These are phyloP conservation scores for Anorthoa munda DNA, from an alignment of 2,888 invertebrate genomes.

Conservation along the genomic window DNA sequence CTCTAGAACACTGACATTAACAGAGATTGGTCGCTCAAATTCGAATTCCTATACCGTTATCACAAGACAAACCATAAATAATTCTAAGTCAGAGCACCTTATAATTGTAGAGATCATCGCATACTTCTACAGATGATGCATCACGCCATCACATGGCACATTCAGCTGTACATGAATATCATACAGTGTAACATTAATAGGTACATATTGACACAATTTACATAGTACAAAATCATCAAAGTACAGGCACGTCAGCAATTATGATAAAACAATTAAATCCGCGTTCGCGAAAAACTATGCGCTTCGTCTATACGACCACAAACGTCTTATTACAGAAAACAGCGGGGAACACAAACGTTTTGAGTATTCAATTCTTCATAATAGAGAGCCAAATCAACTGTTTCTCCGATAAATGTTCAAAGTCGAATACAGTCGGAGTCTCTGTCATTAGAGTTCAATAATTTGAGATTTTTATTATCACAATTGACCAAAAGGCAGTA, in stretches of 20 bases:
- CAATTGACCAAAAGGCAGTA: constrained; percentile 77
- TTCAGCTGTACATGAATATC: constrained; percentile 86
- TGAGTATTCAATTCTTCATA: constrained; percentile 82
- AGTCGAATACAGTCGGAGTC: constrained; percentile 71
- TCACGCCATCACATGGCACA: constrained; percentile 88
- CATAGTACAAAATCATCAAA: constrained; percentile 80
- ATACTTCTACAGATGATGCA: constrained; percentile 81
- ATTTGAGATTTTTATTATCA: constrained; percentile 77
- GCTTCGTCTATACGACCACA: constrained; percentile 53
- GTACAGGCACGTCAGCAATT: constrained; percentile 82
- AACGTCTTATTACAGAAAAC: constrained; percentile 50
- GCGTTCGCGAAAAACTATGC: constrained; percentile 64
- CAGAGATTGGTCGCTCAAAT: constrained; percentile 87
- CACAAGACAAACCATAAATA: constrained; percentile 88
- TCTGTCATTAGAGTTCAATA: constrained; percentile 73
- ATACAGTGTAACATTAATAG: constrained; percentile 84
- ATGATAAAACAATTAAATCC: constrained; percentile 68
- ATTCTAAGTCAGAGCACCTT: constrained; percentile 91
- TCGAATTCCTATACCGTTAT: constrained; percentile 85
- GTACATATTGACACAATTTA: constrained; percentile 88
- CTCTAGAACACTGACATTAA: constrained; percentile 81
- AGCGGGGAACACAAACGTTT: constrained; percentile 60
- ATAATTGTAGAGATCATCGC: constrained; percentile 91
- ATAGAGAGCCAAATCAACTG: constrained; percentile 82
- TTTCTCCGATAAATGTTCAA: constrained; percentile 64